These are phyloP conservation scores for Tichodroma muraria DNA, from an alignment of 2,113 vertebrate genomes.

Conservation along the genomic window DNA sequence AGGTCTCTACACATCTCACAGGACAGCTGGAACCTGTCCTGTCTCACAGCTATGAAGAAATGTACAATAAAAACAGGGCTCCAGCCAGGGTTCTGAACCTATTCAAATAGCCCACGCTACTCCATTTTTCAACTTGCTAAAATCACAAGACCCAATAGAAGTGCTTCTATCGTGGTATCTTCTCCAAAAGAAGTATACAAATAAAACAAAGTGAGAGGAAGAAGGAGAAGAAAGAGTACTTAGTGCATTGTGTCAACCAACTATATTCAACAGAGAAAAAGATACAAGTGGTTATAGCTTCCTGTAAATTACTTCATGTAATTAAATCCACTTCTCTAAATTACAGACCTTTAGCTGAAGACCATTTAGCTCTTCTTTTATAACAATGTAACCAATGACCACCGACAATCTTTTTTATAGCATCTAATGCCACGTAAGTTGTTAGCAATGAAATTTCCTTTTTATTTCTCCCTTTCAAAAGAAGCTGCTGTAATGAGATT, in stretches of 20 bases:
- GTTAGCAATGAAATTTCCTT: conserved; percentile 30
- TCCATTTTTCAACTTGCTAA: neutral
- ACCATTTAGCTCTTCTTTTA: conserved; percentile 51
- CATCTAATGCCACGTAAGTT: neutral
- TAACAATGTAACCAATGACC: conserved; percentile 52
- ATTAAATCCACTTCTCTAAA: conserved; percentile 62
- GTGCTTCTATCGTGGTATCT: neutral
- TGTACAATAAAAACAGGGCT: neutral
- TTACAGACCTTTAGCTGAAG: conserved; percentile 55
- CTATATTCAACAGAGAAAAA: conserved; percentile 4
- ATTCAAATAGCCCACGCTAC: neutral
- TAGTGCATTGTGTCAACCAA: neutral
- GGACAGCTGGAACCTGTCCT: neutral
- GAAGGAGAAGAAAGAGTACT: neutral
- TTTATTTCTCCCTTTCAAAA: conserved; percentile 33
- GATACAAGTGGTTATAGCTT: conserved; percentile 30
- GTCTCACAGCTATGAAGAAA: neutral
- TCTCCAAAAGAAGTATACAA: neutral
- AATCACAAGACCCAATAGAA: neutral
- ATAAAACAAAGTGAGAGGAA: neutral
- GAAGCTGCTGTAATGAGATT: neutral
- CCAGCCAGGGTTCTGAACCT: neutral
- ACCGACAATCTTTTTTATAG: conserved; percentile 43
- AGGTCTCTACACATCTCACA: neutral
- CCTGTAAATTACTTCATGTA: conserved; percentile 58